These are phyloP conservation scores for Falco peregrinus DNA, from an alignment of 2,797 vertebrate species.

Conservation along the genomic window DNA sequence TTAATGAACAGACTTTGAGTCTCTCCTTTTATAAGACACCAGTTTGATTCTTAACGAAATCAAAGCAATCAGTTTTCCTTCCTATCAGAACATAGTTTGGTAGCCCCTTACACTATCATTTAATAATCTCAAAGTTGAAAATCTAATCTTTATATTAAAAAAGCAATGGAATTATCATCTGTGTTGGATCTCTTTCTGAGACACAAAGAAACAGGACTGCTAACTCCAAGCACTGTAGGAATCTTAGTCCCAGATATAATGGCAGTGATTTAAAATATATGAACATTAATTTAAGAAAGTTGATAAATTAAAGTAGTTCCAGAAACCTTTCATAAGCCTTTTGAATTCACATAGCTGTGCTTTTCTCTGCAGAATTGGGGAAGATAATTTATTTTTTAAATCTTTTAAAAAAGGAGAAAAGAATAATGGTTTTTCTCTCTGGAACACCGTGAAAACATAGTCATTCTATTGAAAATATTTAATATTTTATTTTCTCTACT, in stretches of 20 bases:
- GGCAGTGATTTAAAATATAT: constrained; percentile 7
- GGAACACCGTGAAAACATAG: not conserved
- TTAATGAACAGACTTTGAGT: not conserved
- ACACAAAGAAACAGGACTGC: not conserved
- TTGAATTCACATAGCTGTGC: not conserved
- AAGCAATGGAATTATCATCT: not conserved
- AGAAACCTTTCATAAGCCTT: not conserved
- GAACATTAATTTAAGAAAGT: not conserved
- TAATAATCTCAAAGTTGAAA: not conserved
- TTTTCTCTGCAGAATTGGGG: not conserved
- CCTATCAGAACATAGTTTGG: not conserved
- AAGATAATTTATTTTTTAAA: not conserved
- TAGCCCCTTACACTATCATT: not conserved
- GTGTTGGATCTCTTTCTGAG: not conserved
- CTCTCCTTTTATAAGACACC: not conserved
- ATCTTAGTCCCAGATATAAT: not conserved
- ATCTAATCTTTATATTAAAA: not conserved
- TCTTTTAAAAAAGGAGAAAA: not conserved
- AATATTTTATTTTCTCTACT: not conserved
- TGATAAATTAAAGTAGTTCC: not conserved
- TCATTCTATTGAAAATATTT: not conserved
- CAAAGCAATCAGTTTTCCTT: not conserved
- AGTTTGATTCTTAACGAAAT: constrained; percentile 3
- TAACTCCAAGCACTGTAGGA: not conserved
- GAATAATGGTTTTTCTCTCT: not conserved